Evolutionary conservation across 2,888 invertebrate species (phyloP).

Genomic region (Eurytoma californica): DNA sequence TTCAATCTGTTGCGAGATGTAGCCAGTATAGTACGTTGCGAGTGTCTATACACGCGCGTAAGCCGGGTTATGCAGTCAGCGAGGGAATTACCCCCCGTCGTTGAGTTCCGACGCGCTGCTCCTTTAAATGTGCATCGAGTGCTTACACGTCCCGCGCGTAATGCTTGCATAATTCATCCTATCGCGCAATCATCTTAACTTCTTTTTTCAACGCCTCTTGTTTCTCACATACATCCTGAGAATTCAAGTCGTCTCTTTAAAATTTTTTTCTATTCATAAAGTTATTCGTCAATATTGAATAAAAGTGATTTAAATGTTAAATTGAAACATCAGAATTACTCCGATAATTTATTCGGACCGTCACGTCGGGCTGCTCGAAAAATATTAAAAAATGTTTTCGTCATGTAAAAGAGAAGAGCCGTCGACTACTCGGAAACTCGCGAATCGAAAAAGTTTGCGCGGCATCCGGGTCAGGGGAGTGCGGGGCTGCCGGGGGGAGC

Average conservation of each 20-base stretch:
- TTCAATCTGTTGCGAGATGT: slow-evolving; percentile 23
- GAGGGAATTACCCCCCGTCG: slow-evolving; percentile 42
- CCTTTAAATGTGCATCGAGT: slow-evolving; percentile 22
- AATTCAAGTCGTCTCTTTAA: too few relatives aligned
- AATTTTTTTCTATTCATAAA: too few relatives aligned
- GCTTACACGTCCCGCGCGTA: neutral
- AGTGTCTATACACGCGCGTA: neutral
- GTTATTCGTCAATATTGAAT: too few relatives aligned
- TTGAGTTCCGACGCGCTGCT: slow-evolving; percentile 26
- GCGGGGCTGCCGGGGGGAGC: slow-evolving; percentile 59
- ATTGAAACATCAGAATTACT: too few relatives aligned
- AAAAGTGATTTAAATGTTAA: too few relatives aligned
- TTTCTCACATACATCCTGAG: too few relatives aligned
- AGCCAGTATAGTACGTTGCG: too few relatives aligned
- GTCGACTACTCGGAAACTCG: neutral
- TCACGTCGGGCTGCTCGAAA: too few relatives aligned
- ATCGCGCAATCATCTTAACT: neutral
- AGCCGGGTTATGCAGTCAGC: slow-evolving; percentile 38
- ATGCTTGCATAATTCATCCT: slow-evolving; percentile 33
- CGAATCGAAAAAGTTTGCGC: slow-evolving; percentile 7
- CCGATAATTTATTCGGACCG: too few relatives aligned
- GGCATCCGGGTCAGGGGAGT: neutral
- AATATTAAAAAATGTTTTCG: too few relatives aligned
- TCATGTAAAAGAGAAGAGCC: neutral
- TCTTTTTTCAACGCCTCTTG: too few relatives aligned